Conservation (phyloP, 2,113 vertebrate genomes). For the Myrmecobius fasciatus region DNA sequence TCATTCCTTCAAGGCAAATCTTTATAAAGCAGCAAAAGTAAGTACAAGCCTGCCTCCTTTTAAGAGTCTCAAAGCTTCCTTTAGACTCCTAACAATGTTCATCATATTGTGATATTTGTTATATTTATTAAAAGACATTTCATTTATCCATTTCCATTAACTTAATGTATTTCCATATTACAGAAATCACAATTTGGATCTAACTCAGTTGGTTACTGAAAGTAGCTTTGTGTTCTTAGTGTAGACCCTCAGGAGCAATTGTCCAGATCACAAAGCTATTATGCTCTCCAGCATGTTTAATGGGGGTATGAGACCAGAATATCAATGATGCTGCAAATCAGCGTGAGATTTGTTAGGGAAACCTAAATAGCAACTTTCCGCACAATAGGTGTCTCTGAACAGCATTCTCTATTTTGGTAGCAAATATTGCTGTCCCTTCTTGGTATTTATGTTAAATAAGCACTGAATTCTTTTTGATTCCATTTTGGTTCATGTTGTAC, state of each 20-base stretch:
- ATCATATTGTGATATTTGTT: neutral
- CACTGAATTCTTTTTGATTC: conserved; percentile 31
- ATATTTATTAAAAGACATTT: conserved; percentile 29
- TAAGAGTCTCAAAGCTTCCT: conserved; percentile 13
- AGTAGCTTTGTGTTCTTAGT: conserved; percentile 5
- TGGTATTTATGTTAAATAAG: conserved; percentile 41
- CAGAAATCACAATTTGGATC: conserved; percentile 4
- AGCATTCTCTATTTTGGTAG: conserved; percentile 33
- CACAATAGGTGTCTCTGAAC: neutral
- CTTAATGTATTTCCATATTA: neutral
- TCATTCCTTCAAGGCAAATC: neutral
- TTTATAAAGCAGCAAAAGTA: neutral
- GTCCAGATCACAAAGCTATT: conserved; percentile 18
- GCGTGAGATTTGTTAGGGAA: conserved; percentile 31
- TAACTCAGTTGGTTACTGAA: conserved; percentile 26
- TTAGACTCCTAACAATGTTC: conserved; percentile 22
- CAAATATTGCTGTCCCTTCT: conserved; percentile 39
- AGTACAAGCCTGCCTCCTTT: neutral
- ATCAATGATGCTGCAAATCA: conserved; percentile 22
- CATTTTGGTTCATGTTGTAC: conserved; percentile 44
- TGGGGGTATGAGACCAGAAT: conserved; percentile 28
- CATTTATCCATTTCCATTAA: conserved; percentile 11
- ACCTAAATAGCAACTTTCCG: conserved; percentile 8
- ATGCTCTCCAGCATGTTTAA: conserved; percentile 35
- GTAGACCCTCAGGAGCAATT: neutral